Base-by-base conservation (phyloP, 2,888 invertebrate species). In the Stomorhina lunata region DNA sequence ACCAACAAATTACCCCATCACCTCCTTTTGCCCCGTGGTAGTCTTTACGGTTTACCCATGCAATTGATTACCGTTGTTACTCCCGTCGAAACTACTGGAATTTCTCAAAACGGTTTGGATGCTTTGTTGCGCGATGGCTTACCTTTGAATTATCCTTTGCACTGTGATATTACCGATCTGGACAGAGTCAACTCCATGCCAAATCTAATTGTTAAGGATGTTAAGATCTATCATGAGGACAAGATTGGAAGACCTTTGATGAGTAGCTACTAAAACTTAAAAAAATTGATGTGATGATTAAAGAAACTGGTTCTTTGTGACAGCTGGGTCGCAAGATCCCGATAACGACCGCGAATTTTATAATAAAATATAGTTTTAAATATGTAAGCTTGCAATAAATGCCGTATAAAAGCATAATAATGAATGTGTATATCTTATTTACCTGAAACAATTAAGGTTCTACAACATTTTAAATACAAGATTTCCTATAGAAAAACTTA, bases 11-110 rank as follows among this genome's bases (percentile, higher is more conserved):
- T 93, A 91, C 94, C 94, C 2, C 92, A 93, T 80, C 93, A 93
- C 81, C 90, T 95, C 34, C 85, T 93, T 69, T 89, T 95, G 50
- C 95, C 95, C 85, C 94, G 94, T 87, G 95, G 94, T 76, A 92
- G 91, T 29, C 85, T 88, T 65, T 93, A 91, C 66, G 95, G 95
- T 81, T 92, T 93, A 90, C 93, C 93, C 4, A 93, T 94, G 90
- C 92, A 93, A 82, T 86, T 94, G 22, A 89, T 93, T 86, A 93
- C 94, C 2, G 92, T 94, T 86, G 92, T 94, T 59, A 91, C 93
- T 10, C 93, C 93, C 76, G 90, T 91, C 83, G 87, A 85, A 86
- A 27, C 27, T 7, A 45, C 55, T 15, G 25, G 45, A 22, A n/a
- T n/a, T 10, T 45, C 37, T 17, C 1, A 34, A 25, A 17, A 45